Base-by-base conservation (phyloP, 2,888 invertebrate genomes). In the Polydrusus cervinus region DNA sequence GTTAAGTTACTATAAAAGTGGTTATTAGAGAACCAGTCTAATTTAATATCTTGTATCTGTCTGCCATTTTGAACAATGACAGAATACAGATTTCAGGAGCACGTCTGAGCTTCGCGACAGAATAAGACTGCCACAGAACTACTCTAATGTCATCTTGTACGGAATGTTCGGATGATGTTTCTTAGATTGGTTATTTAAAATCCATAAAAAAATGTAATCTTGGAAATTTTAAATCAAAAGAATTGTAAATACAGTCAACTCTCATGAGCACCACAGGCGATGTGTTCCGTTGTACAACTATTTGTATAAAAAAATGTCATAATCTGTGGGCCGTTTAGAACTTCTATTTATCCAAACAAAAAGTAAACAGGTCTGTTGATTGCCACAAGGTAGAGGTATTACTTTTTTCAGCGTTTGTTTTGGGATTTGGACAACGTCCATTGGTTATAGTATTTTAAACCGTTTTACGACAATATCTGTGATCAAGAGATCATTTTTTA, bases 341-440 rank as follows among this genome's bases (percentile, higher is more conserved):
- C 13, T 62, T 25, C n/a, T 30, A 25, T 62, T 62, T 45, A 30
- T 47, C 45, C 47, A 62, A 62, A 47, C 62, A 62, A 45, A 62
- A 62, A 25, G 25, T 47, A 16, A 62, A 10, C n/a, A 20, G 20
- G 43, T 30, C 47, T 62, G 62, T 47, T 62, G 14, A 25, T 62
- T 62, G 62, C 62, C 62, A 62, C 62, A 62, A 62, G 30, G 62
- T 62, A 47, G 45, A 62, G 10, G 18, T 14, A 30, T 60, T 62
- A 25, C 13, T n/a, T 55, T 53, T 53, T 30, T 20, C n/a, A 13
- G 25, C 5, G 30, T 62, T 62, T 47, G 62, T 62, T 62, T 62
- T 62, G 30, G 10, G 45, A 47, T 62, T 62, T 62, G 47, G 47
- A 45, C 47, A 1, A 43, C 18, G 47, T 62, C 47, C 13, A n/a